Base-by-base conservation (phyloP, 2,888 invertebrate genomes). In the Sphaeridia pumilis region DNA sequence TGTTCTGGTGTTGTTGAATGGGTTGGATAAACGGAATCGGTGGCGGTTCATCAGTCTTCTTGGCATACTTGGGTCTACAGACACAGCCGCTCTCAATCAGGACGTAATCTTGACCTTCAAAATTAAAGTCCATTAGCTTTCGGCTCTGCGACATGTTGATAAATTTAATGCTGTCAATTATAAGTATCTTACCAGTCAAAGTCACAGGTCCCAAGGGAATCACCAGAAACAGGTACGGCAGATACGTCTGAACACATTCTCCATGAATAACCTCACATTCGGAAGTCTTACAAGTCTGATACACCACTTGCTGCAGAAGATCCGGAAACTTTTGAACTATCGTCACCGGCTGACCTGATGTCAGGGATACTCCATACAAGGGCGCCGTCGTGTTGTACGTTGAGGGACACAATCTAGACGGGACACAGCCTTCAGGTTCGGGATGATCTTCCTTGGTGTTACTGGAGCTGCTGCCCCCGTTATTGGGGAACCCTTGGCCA, bases 1-100 rank as follows among this genome's bases (percentile, higher is more conserved):
- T n/a, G n/a, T n/a, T n/a, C n/a, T n/a, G n/a, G n/a, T n/a, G n/a
- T n/a, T 47, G 46, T 26, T 49, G 54, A 7, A 50, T 26, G 12
- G 57, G 47, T 38, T 61, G 61, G 38, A 63, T 60, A 41, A 63
- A 64, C 5, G 65, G 64, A 17, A 64, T 53, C 28, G 61, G 61
- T 26, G 63, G 62, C 12, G 60, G 59, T 20, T 61, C 57, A 46
- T 61, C 62, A 27, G 58, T 45, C 26, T 54, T 58, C 31, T 55
- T 58, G 4, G 66, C 67, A 56, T 70, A 69, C 67, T 83, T 82
- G 26, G 81, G 81, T 65, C 79, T 76, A 70, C 90, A 92, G 26
- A 88, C 87, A 70, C 90, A 92, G n/a, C 90, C 90, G 66, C 87
- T 89, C 71, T 92, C 90, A 25, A 92, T 89, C 46, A 92, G 75